phyloP scores from a whole-genome alignment of 2,113 vertebrate species.

The Myodes glareolus region DNA sequence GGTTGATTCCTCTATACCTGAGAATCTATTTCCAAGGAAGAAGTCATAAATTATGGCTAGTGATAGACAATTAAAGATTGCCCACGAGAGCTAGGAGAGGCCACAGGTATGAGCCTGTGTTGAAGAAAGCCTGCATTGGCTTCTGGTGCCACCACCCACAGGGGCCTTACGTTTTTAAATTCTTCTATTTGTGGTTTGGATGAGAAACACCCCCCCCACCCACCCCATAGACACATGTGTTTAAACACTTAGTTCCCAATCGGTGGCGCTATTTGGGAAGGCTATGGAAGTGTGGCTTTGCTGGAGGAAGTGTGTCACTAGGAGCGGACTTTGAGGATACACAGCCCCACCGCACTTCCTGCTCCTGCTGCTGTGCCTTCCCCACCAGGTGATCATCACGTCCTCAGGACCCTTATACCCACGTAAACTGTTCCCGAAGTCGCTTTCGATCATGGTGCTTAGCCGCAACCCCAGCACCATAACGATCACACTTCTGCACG shows the following conservation, averaged over 20 bases:
- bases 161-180: neutral
- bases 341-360: neutral
- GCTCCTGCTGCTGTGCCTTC: neutral
- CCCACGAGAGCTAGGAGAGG: rapidly evolving
- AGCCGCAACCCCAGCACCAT: neutral
- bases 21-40: neutral
- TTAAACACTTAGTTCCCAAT: neutral
- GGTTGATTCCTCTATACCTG: neutral
- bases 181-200: neutral
- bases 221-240: neutral
- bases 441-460: neutral
- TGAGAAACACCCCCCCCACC: neutral
- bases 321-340: neutral
- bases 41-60: neutral
- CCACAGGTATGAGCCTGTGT: neutral
- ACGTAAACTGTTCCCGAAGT: neutral
- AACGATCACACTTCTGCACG: neutral
- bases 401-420: neutral
- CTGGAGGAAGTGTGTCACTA: neutral
- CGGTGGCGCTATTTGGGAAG: neutral
- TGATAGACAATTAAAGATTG: too few species aligned
- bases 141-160: neutral
- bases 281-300: neutral
- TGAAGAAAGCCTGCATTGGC: neutral
- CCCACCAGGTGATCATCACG: neutral